Percentiles rank a stretch among this genome's conserved stretches.
Evolutionary conservation across 1,140 invertebrate species (phyloP).

Genomic region (Argopecten irradians): DNA sequence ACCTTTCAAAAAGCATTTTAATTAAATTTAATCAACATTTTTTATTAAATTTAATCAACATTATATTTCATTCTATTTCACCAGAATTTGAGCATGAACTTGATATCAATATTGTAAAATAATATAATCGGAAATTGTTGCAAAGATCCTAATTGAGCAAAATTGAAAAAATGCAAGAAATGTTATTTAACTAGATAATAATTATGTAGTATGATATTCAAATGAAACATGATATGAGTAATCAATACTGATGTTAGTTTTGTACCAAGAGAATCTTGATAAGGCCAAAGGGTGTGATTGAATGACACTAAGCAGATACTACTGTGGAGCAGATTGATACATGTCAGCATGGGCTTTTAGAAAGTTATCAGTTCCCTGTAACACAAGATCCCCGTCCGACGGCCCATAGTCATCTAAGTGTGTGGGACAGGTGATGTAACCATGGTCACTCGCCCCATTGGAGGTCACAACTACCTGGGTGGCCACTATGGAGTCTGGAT

Average conservation of each 20-base stretch:
- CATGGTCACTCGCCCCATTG: conserved; percentile 50
- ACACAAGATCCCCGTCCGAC: conserved; percentile 58
- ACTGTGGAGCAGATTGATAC: conserved; percentile 51
- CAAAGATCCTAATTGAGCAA: background rate
- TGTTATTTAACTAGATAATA: background rate
- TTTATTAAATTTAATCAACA: background rate
- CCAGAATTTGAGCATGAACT: background rate
- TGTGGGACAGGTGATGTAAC: conserved; percentile 55
- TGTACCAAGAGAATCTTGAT: background rate
- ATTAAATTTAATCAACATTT: too few species aligned
- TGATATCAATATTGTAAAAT: too few species aligned
- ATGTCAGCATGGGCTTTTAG: conserved; percentile 66
- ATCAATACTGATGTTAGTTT: background rate
- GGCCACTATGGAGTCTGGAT: conserved; percentile 40
- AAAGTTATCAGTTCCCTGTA: conserved; percentile 65
- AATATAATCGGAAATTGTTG: too few species aligned
- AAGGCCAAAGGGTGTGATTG: background rate
- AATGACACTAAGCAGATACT: background rate
- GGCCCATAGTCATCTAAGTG: conserved; percentile 59
- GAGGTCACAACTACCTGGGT: conserved; percentile 50
- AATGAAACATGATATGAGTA: background rate
- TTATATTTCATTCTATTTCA: background rate
- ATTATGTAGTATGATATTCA: background rate
- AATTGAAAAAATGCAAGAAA: background rate
- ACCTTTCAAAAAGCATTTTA: background rate